A percentile compares a stretch with the other conserved stretches of the same genome.
Evolutionary conservation across 1,140 invertebrate species (phyloP).

Genomic region (Macrostomum lignano): DNA sequence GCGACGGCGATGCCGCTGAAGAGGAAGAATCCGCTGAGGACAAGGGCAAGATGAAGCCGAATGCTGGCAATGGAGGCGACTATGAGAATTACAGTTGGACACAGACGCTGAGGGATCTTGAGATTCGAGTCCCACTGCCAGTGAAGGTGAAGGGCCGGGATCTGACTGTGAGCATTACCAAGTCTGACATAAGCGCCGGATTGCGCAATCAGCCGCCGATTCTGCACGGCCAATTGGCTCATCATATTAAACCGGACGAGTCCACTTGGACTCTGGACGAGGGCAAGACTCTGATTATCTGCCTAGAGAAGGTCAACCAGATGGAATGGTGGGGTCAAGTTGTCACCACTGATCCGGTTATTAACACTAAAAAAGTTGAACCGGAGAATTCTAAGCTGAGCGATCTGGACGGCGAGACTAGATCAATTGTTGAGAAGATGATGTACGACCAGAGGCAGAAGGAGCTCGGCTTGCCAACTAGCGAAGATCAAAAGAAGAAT

Average conservation of each 20-base stretch:
- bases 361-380: conserved; percentile 86
- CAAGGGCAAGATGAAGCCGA: conserved; percentile 66
- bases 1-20: conserved; percentile 12
- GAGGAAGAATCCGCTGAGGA: conserved; percentile 36
- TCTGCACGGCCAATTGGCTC: conserved; percentile 59
- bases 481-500: conserved; percentile 92
- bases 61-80: conserved; percentile 77
- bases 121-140: conserved; percentile 38
- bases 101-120: conserved; percentile 73
- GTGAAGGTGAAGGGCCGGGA: conserved; percentile 3
- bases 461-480: conserved; percentile 70
- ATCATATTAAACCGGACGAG: conserved; percentile 76
- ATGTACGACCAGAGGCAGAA: conserved; percentile 94
- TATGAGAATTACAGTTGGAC: conserved; percentile 78
- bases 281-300: conserved; percentile 44
- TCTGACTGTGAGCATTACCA: conserved; percentile 3
- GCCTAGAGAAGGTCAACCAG: conserved; percentile 49
- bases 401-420: conserved; percentile 82
- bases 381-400: conserved; percentile 89
- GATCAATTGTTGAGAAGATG: conserved; percentile 95
- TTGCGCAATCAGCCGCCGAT: conserved; percentile 63
- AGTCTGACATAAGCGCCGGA: conserved; percentile 40
- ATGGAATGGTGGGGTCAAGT: conserved; percentile 94
- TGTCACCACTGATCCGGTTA: conserved; percentile 64
- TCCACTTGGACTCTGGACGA: conserved; percentile 86